Percentiles rank a stretch among this genome's conserved stretches.
Conservation (phyloP, 2,888 invertebrate genomes). For the Chirona hameri region DNA sequence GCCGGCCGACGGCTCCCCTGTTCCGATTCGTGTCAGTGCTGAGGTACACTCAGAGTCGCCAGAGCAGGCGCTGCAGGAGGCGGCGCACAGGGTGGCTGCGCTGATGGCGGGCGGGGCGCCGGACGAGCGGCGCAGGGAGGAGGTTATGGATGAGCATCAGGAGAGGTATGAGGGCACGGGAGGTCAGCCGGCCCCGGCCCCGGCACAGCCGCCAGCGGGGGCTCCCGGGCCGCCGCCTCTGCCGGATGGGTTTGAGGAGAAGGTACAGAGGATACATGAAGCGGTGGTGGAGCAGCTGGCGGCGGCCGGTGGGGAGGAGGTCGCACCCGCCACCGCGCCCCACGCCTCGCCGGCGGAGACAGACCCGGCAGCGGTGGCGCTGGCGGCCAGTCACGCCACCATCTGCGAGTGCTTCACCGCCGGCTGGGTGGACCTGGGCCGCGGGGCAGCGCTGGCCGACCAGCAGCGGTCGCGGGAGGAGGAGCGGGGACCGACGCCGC, state of each 20-base stretch:
- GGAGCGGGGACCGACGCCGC: neutral
- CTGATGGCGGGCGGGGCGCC: neutral
- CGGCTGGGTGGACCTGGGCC: neutral
- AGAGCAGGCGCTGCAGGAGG: neutral
- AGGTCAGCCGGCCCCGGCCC: neutral
- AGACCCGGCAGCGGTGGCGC: neutral
- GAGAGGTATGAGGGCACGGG: neutral
- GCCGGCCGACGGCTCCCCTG: neutral
- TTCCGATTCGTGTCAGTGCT: neutral
- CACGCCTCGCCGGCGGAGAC: neutral
- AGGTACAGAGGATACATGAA: neutral
- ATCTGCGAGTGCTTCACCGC: neutral
- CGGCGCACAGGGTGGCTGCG: neutral
- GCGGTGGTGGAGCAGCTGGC: neutral
- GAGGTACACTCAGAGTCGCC: neutral
- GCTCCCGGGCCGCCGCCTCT: neutral
- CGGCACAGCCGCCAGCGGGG: neutral
- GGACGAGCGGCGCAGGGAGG: neutral
- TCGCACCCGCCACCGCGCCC: neutral
- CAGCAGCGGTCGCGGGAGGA: neutral
- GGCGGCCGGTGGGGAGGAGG: neutral
- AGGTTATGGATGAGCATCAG: neutral
- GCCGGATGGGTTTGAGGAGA: neutral
- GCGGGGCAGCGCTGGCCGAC: neutral
- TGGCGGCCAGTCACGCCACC: neutral